Evolutionary conservation across 2,797 vertebrate species (phyloP), one percentile per base, ranked within the genome.

Genomic region (Channa striata): DNA sequence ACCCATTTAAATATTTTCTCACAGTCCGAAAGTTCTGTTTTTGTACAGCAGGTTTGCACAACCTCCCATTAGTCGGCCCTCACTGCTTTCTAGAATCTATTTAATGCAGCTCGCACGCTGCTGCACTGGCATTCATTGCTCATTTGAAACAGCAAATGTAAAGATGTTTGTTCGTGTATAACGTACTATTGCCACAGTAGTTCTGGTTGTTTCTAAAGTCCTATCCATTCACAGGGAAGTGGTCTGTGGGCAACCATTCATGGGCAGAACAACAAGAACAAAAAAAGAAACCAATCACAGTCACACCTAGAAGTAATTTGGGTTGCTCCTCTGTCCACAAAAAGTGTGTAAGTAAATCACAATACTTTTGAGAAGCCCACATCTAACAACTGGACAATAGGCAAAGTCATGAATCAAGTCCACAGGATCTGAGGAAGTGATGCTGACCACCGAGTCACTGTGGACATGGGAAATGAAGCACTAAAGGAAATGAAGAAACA

Each of bases 81-180:
- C 8, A 20, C 43, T 56, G 43, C 43, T 23, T 42, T 25, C 34
- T 36, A 21, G 60, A 54, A 73, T 42, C 21, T 34, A 25, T 66
- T 66, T 25, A 48, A 60, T 43, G 47, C 51, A 50, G 11, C 56
- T 34, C 16, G 17, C 19, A 37, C 14, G 36, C 25, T 54, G 50
- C 33, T 65, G 42, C 48, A 21, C 47, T 30, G 3, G 7, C 17
- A 30, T 17, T 46, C 37, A 57, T 25, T 54, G 60, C 36, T 60
- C 43, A 66, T 40, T 54, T 60, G 11, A 40, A 73, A 60, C 11
- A 51, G 46, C 48, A 60, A 59, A 73, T 14, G n/a, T 46, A 46
- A n/a, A 10, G 9, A 14, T 49, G 17, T 44, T 36, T 61, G 30
- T 23, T 11, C 14, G 21, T 36, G 44, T 8, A 46, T 33, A 68